Evolutionary conservation across 2,888 invertebrate genomes (phyloP).

Genomic region (Auanema sp.): DNA sequence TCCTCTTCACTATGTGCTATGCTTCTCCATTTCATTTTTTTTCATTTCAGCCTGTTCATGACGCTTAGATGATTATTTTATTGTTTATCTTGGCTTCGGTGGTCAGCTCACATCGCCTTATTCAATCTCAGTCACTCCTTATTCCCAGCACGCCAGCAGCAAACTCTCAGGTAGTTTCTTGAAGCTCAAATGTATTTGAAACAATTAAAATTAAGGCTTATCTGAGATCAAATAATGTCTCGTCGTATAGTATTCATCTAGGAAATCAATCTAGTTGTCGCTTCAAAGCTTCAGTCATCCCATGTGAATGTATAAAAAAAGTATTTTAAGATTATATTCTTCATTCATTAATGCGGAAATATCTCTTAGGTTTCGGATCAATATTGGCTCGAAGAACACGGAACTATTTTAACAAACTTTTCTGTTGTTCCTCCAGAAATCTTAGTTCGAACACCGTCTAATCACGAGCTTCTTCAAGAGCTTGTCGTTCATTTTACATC

Average conservation of each 20-base stretch:
- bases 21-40: too few relatives aligned
- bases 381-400: conserved; percentile 34
- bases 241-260: conserved; percentile 31
- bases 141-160: background rate
- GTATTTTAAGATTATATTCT: conserved; percentile 8
- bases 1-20: too few relatives aligned
- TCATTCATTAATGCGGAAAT: too few relatives aligned
- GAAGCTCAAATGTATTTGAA: background rate
- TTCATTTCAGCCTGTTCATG: too few relatives aligned
- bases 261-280: conserved; percentile 34
- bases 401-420: conserved; percentile 26
- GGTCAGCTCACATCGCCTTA: background rate
- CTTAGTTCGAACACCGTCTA: conserved; percentile 31
- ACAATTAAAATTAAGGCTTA: conserved; percentile 10
- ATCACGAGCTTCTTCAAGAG: conserved; percentile 42
- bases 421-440: conserved; percentile 35
- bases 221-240: conserved; percentile 17
- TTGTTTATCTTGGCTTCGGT: too few relatives aligned
- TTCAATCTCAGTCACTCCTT: background rate
- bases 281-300: conserved; percentile 39
- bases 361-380: conserved; percentile 34
- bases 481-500: conserved; percentile 32
- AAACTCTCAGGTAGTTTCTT: conserved; percentile 1
- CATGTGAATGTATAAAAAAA: conserved; percentile 35
- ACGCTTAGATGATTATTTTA: too few relatives aligned